Base-by-base conservation (phyloP, 1,140 invertebrate species). In the Oedothorax gibbosus region DNA sequence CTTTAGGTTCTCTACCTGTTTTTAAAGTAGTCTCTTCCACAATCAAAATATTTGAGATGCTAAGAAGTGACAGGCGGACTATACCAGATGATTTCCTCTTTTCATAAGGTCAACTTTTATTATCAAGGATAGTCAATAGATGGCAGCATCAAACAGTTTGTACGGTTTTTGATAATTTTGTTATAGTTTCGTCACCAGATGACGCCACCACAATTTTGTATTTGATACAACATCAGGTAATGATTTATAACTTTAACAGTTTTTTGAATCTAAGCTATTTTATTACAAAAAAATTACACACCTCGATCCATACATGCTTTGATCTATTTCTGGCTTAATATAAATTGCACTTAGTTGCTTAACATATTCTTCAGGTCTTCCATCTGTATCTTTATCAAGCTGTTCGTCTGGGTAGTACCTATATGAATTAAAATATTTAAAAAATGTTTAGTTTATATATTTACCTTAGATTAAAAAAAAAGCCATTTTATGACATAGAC, bases 391-490 rank as follows among this genome's bases (percentile, higher is more conserved):
- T 62, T 75, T 78, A 11, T 65, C 66, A 14, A 86, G 60, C 10
- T 86, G 86, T 21, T 79, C 69, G 50, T 86, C 86, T 0, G 86
- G 86, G 18, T 85, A 86, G 21, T 86, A 69, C n/a, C 85, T 86
- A 7, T 3, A 21, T 11, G 10, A 79, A 5, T 35, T 35, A 35
- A 35, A 5, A 35, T 35, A 35, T 35, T 35, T 35, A 35, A 35
- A 35, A 35, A 35, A 35, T 35, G 35, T 35, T 35, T 35, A 35
- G 35, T 35, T 35, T 35, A 35, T 35, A 35, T 35, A 35, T 35
- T 35, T 35, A 35, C 35, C 35, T 35, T 35, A 2, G 35, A n/a
- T 35, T 35, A 1, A 35, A 35, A 35, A 35, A 35, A 35, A 35
- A 35, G 35, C 35, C 35, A 35, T 35, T 35, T 35, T 35, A 35